A percentile compares a stretch with the other conserved stretches of the same genome.
phyloP scores from a whole-genome alignment of 1,140 invertebrate genomes.

The Trichomalopsis sarcophagae region DNA sequence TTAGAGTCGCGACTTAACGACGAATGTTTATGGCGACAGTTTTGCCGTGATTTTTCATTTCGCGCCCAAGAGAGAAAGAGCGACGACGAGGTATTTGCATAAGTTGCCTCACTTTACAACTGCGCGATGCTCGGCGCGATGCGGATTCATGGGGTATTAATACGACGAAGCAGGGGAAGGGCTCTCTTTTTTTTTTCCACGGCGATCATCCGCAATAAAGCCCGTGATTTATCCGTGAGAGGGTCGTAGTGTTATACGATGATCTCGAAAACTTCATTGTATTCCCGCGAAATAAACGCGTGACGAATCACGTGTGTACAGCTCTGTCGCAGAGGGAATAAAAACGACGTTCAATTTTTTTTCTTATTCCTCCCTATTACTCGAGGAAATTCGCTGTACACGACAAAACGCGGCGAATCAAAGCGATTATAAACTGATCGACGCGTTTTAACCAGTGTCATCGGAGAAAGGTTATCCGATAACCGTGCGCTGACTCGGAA shows the following conservation, averaged over 20 bases:
- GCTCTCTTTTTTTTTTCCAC: neutral
- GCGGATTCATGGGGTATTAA: neutral
- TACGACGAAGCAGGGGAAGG: neutral
- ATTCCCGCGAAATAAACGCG: neutral
- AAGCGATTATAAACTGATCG: neutral
- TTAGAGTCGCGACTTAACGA: constrained; percentile 28
- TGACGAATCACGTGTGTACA: neutral
- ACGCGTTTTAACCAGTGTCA: neutral
- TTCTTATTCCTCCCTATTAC: too few relatives aligned
- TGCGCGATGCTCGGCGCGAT: neutral
- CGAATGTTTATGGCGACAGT: constrained; percentile 36
- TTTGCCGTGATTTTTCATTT: constrained; percentile 37
- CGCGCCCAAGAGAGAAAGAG: neutral
- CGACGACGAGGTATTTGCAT: constrained; percentile 18
- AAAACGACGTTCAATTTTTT: neutral
- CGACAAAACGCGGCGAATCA: neutral
- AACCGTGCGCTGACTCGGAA: neutral
- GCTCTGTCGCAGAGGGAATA: too few relatives aligned
- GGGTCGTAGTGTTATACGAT: too few relatives aligned
- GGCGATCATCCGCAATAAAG: neutral
- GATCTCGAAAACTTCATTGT: neutral
- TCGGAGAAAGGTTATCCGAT: neutral
- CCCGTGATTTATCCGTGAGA: neutral
- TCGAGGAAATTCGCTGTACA: too few relatives aligned
- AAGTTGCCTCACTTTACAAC: constrained; percentile 27